Percentiles rank a stretch among this genome's conserved stretches.
Evolutionary conservation across 1,140 invertebrate genomes (phyloP).

Genomic region (Plutomurus gul): DNA sequence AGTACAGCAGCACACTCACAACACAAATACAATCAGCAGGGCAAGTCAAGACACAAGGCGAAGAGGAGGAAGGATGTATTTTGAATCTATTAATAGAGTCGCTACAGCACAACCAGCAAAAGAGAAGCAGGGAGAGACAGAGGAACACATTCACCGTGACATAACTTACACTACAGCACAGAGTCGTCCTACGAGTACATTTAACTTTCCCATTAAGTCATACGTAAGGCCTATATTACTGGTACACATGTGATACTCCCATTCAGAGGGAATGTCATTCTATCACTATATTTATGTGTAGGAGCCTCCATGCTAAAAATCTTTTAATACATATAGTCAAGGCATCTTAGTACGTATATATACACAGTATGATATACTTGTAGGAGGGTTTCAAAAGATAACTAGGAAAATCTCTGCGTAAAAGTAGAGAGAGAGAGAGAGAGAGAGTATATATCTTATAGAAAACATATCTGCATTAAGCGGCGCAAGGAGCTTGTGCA

Average conservation of each 20-base stretch:
- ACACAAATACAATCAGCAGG: background rate
- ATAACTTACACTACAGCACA: background rate
- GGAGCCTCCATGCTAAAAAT: no score
- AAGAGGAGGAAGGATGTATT: conserved; percentile 8
- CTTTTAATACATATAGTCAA: no score
- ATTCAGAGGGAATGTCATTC: conserved; percentile 5
- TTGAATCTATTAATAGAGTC: conserved; percentile 5
- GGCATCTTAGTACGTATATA: no score
- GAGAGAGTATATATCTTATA: no score
- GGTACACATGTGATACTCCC: background rate
- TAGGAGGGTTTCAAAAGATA: no score
- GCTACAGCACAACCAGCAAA: background rate
- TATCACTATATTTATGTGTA: background rate
- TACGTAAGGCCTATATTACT: conserved; percentile 15
- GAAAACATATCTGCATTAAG: no score
- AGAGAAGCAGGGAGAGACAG: background rate
- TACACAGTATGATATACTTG: no score
- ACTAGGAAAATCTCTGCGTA: no score
- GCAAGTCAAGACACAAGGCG: background rate
- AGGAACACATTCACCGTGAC: background rate
- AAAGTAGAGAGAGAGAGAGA: no score
- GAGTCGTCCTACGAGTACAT: conserved; percentile 17
- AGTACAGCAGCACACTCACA: background rate
- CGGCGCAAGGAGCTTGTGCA: no score
- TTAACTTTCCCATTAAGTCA: background rate